Evolutionary conservation across 1,140 invertebrate genomes (phyloP), one percentile per base, ranked within the genome.

Genomic region (Drosophila yakuba): DNA sequence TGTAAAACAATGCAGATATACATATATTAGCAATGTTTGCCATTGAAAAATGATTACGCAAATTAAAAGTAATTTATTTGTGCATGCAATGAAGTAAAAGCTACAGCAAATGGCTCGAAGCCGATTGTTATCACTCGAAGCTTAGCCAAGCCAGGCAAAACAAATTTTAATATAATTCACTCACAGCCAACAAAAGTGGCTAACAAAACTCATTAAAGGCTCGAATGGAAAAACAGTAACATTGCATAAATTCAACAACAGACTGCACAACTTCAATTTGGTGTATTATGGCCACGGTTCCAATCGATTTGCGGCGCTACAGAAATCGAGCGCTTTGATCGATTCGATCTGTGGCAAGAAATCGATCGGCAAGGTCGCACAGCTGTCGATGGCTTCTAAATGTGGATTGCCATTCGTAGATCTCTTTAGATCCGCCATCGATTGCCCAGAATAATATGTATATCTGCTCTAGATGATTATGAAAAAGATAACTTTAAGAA

Each of bases 31-130:
- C 61, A 68, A 68, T 80, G 67, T 48, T 63, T 86, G 82, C 78
- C 78, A 86, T 86, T 82, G 74, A 86, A 82, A 78, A 68, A 64
- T 83, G 74, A 88, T 86, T 88, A 86, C 78, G 83, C 69, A 86
- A 86, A 86, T 86, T 88, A 86, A 88, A 83, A 73, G 71, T 86
- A 83, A 83, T 88, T 88, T 83, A 77, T 86, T 83, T 82, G 74
- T 28, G 60, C 63, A 59, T 74, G 59, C 58, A 61, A 69, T 44
- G 48, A 69, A 83, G 79, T 88, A 88, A 86, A 81, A 79, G 62
- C 64, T 38, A 81, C 32, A 39, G 14, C 38, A 72, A 71, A 67
- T 48, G 67, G 56, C 68, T 32, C 60, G 76, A 74, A 81, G 60
- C 67, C 38, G 84, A 89, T 89, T 77, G 72, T 80, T 88, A 88